phyloP scores from a whole-genome alignment of 2,888 invertebrate species.

The Heliconius charithonia region DNA sequence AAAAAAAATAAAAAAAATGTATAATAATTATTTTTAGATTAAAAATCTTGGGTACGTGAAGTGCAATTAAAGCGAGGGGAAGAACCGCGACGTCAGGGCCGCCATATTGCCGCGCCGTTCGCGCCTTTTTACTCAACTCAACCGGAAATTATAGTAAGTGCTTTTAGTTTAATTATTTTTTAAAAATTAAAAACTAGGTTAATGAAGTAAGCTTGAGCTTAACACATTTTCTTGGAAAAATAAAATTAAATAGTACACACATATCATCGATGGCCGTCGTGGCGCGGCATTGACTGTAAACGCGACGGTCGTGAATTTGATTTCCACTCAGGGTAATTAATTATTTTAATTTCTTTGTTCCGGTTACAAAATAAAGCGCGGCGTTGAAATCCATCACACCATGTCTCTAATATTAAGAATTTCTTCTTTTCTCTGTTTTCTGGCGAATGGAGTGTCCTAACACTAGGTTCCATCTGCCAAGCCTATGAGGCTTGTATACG shows the following conservation, averaged over 20 bases:
- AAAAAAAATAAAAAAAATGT: background rate
- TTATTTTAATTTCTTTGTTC: no score
- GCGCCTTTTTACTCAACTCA: conserved; percentile 36
- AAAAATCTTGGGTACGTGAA: conserved; percentile 43
- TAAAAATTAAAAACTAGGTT: conserved; percentile 29
- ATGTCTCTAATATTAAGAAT: no score
- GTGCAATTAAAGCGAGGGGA: conserved; percentile 57
- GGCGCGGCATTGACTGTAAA: no score
- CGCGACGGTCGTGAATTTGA: no score
- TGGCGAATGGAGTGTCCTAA: background rate
- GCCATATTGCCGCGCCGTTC: conserved; percentile 45
- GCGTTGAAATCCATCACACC: no score
- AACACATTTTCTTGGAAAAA: background rate
- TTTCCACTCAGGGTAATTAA: no score
- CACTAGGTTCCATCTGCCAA: background rate
- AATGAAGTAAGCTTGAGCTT: conserved; percentile 23
- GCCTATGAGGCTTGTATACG: no score
- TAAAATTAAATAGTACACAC: background rate
- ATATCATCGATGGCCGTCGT: no score
- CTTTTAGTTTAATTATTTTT: conserved; percentile 22
- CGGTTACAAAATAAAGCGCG: no score
- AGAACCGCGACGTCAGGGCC: conserved; percentile 48
- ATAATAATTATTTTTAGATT: background rate
- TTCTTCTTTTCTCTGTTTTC: no score
- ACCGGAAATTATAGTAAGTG: conserved; percentile 34